Percentiles rank a stretch among this genome's conserved stretches.
Evolutionary conservation across 53 echinoderm and acorn worm genomes (phyloP).

Genomic region (Temnopleurus reevesii): DNA sequence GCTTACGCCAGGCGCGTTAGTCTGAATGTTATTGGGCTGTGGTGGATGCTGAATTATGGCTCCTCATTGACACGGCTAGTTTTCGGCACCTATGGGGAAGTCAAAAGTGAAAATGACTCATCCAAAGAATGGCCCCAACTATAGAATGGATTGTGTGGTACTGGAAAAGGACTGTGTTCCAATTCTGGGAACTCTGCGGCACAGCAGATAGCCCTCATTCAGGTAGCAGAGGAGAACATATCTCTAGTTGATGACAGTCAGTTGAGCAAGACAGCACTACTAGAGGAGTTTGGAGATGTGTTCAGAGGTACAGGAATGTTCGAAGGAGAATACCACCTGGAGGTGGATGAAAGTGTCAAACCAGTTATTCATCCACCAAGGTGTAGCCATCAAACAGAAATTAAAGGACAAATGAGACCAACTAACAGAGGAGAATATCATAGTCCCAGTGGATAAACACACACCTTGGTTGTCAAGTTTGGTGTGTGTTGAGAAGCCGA

Average conservation of each 20-base stretch:
- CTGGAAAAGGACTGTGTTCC: constrained; percentile 14
- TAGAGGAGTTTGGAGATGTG: constrained; percentile 62
- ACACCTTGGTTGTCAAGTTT: constrained; percentile 67
- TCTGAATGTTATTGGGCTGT: neutral
- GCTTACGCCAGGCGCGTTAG: neutral
- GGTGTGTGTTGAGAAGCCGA: constrained; percentile 54
- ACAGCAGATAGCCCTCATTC: constrained; percentile 64
- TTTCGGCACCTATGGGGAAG: too few species aligned
- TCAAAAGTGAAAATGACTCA: neutral
- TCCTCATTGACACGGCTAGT: neutral
- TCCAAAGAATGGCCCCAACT: constrained; percentile 56
- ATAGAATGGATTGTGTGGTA: constrained; percentile 41
- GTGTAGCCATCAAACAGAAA: constrained; percentile 53
- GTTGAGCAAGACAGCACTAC: constrained; percentile 11
- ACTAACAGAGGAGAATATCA: constrained; percentile 50
- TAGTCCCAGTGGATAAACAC: constrained; percentile 48
- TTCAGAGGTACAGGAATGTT: constrained; percentile 59
- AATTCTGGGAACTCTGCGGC: constrained; percentile 42
- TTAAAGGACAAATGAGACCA: constrained; percentile 57
- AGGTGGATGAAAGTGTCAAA: constrained; percentile 36
- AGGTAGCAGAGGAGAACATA: constrained; percentile 55
- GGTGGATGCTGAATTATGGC: neutral
- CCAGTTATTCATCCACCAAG: constrained; percentile 70
- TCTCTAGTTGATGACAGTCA: constrained; percentile 46
- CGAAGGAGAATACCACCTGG: constrained; percentile 58